A percentile compares a stretch with the other conserved stretches of the same genome.
Conservation (phyloP, 2,888 invertebrate species). For the Epicampocera succincta region DNA sequence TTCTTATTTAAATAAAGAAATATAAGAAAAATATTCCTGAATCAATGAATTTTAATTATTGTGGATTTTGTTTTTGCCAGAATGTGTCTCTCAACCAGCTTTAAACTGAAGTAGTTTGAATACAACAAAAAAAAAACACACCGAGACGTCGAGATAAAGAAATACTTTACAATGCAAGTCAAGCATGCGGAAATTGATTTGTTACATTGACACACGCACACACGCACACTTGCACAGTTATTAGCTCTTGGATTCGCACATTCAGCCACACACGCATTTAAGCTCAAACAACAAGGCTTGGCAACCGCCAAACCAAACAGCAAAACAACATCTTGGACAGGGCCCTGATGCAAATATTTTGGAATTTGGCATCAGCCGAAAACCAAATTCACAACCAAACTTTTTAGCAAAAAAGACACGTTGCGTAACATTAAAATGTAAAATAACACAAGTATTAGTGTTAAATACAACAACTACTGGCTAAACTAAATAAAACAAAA, state of each 20-base stretch:
- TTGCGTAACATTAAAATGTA: constrained; percentile 62
- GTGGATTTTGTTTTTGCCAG: background rate
- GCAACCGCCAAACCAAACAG: constrained; percentile 17
- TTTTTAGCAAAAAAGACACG: constrained; percentile 1
- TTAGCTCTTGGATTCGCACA: constrained; percentile 5
- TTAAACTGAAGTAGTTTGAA: background rate
- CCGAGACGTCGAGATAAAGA: background rate
- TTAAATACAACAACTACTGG: constrained; percentile 8
- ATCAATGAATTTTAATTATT: constrained; percentile 29
- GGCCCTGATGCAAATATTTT: constrained; percentile 46
- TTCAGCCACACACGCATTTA: constrained; percentile 19
- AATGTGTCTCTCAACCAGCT: constrained; percentile 34
- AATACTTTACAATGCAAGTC: constrained; percentile 49
- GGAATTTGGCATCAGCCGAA: constrained; percentile 55
- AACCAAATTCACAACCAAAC: constrained; percentile 15
- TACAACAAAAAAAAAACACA: too few relatives aligned
- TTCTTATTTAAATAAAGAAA: constrained; percentile 7
- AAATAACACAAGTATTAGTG: constrained; percentile 55
- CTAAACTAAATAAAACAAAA: constrained; percentile 9
- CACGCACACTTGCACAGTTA: constrained; percentile 18
- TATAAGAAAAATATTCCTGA: constrained; percentile 49
- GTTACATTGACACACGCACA: constrained; percentile 40
- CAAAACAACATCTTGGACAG: constrained; percentile 28
- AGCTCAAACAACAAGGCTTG: constrained; percentile 39
- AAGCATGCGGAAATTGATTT: constrained; percentile 67